phyloP scores from a whole-genome alignment of 2,888 invertebrate genomes.

The Hypolimnas misippus region DNA sequence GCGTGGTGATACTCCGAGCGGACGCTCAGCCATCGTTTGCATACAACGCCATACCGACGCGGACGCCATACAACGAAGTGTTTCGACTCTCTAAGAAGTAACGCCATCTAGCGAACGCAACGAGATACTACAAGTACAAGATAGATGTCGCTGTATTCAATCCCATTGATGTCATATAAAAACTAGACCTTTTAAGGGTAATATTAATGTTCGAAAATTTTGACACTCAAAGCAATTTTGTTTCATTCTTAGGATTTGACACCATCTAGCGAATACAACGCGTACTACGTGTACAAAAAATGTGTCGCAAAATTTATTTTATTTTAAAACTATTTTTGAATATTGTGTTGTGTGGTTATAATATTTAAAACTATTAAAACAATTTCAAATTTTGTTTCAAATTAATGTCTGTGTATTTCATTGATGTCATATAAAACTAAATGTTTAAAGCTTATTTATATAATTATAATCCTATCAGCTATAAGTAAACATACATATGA shows the following conservation, averaged over 20 bases:
- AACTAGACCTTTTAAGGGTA: not conserved
- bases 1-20: slow-evolving; percentile 92
- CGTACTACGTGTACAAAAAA: no score
- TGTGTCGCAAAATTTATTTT: no score
- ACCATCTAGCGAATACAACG: not conserved
- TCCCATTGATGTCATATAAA: slow-evolving; percentile 11
- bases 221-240: not conserved
- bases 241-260: not conserved
- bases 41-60: slow-evolving; percentile 74
- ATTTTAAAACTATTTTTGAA: no score
- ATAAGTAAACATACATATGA: not conserved
- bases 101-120: slow-evolving; percentile 49
- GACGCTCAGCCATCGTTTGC: slow-evolving; percentile 87
- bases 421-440: no score
- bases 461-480: no score
- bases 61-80: slow-evolving; percentile 80
- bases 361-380: not conserved
- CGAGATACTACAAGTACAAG: slow-evolving; percentile 24
- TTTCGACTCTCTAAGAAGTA: slow-evolving; percentile 71
- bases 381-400: not conserved
- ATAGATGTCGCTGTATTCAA: slow-evolving; percentile 28
- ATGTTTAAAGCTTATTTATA: no score
- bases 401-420: not conserved
- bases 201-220: not conserved
- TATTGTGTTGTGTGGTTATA: not conserved